These are phyloP conservation scores for Piscicola geometra DNA, from an alignment of 2,888 invertebrate species.

Conservation along the genomic window DNA sequence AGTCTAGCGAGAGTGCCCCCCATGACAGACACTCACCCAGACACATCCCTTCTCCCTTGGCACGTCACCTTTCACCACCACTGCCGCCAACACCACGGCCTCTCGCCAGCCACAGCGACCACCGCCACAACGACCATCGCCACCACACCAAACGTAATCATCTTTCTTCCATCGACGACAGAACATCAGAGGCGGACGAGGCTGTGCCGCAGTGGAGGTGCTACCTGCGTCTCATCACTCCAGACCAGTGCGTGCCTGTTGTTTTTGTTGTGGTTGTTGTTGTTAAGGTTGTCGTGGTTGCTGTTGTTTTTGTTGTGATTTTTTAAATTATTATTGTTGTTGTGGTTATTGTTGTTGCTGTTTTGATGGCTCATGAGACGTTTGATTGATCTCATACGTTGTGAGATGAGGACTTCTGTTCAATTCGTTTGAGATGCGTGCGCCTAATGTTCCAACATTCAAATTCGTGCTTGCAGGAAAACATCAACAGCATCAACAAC, in stretches of 20 bases:
- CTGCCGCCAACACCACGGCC: background rate
- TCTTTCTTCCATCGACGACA: background rate
- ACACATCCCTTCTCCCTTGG: background rate
- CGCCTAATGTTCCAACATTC: too few relatives aligned
- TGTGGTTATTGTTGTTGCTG: too few relatives aligned
- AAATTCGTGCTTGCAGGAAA: too few relatives aligned
- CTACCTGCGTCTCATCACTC: constrained; percentile 25
- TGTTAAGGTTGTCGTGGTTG: too few relatives aligned
- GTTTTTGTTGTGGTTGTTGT: too few relatives aligned
- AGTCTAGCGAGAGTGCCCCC: background rate
- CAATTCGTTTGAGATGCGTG: too few relatives aligned
- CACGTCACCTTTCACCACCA: background rate
- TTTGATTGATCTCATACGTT: too few relatives aligned
- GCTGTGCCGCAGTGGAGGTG: constrained; percentile 26
- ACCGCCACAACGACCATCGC: too few relatives aligned
- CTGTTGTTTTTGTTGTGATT: too few relatives aligned
- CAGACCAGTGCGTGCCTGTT: background rate
- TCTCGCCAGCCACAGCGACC: background rate
- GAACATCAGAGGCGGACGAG: background rate
- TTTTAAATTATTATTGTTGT: too few relatives aligned
- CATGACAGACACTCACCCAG: background rate
- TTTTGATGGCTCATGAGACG: too few relatives aligned
- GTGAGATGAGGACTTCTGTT: too few relatives aligned
- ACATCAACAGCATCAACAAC: constrained; percentile 6
- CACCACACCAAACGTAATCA: background rate